phyloP scores from a whole-genome alignment of 1,140 invertebrate genomes.

The Drosophila azteca region DNA sequence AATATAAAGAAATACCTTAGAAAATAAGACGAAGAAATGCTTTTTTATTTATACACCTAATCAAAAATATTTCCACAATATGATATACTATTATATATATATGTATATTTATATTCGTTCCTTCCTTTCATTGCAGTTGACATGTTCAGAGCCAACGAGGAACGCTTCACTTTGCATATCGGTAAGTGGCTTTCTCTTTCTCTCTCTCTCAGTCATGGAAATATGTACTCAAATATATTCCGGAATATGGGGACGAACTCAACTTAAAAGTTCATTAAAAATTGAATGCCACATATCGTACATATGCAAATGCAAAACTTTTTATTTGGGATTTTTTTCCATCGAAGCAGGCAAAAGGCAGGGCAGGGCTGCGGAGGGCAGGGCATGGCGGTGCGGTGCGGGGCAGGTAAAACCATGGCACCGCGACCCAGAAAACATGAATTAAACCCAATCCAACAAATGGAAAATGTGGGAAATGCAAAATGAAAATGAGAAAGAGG shows the following conservation, averaged over 20 bases:
- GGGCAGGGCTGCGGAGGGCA: background rate
- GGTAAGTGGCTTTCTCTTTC: conserved; percentile 53
- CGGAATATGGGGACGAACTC: background rate
- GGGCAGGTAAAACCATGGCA: background rate
- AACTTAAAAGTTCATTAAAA: conserved; percentile 55
- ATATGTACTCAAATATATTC: background rate
- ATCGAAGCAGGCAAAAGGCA: conserved; percentile 23
- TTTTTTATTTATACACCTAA: too few species aligned
- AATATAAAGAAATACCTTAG: too few species aligned
- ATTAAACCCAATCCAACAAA: conserved; percentile 7
- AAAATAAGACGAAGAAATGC: too few species aligned
- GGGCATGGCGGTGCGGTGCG: background rate
- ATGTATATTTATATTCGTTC: background rate
- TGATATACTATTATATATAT: too few species aligned
- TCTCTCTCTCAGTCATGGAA: too few species aligned
- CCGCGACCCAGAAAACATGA: conserved; percentile 3
- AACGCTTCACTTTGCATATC: conserved; percentile 46
- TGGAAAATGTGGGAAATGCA: background rate
- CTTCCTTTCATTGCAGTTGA: conserved; percentile 57
- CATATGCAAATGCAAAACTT: conserved; percentile 34
- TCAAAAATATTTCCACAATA: too few species aligned
- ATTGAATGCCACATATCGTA: conserved; percentile 33
- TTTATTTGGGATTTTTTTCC: conserved; percentile 19
- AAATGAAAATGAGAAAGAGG: background rate
- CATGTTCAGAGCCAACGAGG: conserved; percentile 56